Evolutionary conservation across 2,113 vertebrate genomes (phyloP).

Genomic region (Rhinopomastus cyanomelas): DNA sequence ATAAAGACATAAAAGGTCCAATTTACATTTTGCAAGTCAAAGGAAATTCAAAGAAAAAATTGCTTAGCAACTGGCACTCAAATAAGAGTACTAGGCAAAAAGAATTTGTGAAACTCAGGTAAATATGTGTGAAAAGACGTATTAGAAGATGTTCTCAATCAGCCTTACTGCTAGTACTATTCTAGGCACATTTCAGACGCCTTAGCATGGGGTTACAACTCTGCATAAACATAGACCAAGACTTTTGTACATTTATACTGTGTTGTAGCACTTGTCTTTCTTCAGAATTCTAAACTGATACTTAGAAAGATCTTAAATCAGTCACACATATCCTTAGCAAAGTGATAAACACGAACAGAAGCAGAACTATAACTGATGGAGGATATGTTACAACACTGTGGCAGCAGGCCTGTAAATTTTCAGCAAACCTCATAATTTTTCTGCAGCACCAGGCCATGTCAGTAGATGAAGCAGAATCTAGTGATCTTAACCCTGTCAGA

Average conservation of each 20-base stretch:
- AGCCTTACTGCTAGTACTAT: not conserved
- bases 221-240: not conserved
- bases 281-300: not conserved
- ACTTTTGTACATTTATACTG: not conserved
- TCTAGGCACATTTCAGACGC: not conserved
- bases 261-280: not conserved
- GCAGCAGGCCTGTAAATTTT: constrained; percentile 44
- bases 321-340: not conserved
- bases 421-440: constrained; percentile 51
- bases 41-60: not conserved
- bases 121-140: not conserved
- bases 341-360: not conserved
- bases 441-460: constrained; percentile 33
- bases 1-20: not conserved
- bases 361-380: not conserved
- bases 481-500: constrained; percentile 47
- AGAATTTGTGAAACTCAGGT: not conserved
- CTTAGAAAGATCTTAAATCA: not conserved
- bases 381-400: not conserved
- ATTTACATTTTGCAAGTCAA: not conserved
- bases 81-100: not conserved
- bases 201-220: not conserved
- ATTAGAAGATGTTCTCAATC: not conserved
- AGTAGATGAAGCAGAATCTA: constrained; percentile 39
- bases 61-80: not conserved